Evolutionary conservation across 2,888 invertebrate species (phyloP), one percentile per base, ranked within the genome.

Genomic region (Philopedon plagiatum): DNA sequence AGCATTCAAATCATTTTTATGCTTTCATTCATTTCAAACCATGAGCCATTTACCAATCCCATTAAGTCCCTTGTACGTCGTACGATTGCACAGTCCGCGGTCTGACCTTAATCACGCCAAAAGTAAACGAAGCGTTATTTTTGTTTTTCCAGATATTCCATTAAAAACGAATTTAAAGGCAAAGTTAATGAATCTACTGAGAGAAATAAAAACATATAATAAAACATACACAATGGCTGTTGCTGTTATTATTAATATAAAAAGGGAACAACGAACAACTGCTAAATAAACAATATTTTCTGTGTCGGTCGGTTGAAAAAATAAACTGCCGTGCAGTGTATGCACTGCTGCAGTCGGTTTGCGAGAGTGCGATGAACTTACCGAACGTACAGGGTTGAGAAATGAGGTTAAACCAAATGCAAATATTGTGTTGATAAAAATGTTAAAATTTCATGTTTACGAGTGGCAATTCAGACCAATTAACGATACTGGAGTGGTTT

Each of bases 221-320:
- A 41, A 60, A 19, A 39, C 13, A 8, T 11, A 60, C 60, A 61
- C 29, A 61, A 61, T 44, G 44, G 41, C 5, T 26, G 39, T 39
- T 61, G 54, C 62, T 56, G 37, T 54, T 60, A 41, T 61, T 51
- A 56, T 61, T 57, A 58, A 58, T 66, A 49, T 46, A 58, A 68
- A 51, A 44, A 32, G 60, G 23, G 44, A 44, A 58, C 58, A 67
- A 44, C 60, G 5, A 26, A 46, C 54, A 26, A 46, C 54, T 26
- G 67, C 61, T 68, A 46, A 62, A 68, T 62, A 68, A 68, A 68
- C 56, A 62, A 68, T 68, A 62, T 56, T 61, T 68, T 68, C 21
- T 41, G 44, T 61, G 61, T 61, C 58, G 64, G 29, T 26, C 18
- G 39, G 29, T 60, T 51, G 26, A 29, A 56, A 58, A 57, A 26